Percentiles rank a stretch among this genome's conserved stretches.
Conservation (phyloP, 2,797 vertebrate genomes). For the Anabacerthia variegaticeps region DNA sequence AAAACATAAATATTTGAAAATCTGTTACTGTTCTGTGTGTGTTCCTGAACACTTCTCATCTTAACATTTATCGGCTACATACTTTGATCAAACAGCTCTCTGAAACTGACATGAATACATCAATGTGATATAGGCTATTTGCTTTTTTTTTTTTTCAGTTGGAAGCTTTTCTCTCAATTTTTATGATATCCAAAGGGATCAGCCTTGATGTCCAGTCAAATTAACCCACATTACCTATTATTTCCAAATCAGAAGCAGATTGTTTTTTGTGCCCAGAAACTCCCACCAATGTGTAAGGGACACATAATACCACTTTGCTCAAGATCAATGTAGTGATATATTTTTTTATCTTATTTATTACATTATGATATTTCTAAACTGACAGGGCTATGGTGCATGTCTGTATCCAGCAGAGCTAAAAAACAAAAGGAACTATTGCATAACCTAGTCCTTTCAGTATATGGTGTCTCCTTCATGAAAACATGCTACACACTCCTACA, state of each 20-base stretch:
- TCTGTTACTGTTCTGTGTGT: not conserved
- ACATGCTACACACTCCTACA: no score
- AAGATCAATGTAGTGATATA: not conserved
- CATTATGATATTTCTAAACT: not conserved
- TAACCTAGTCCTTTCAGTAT: not conserved
- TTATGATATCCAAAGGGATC: not conserved
- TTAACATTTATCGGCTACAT: constrained; percentile 37
- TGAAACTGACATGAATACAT: constrained; percentile 3
- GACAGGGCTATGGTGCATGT: not conserved
- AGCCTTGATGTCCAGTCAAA: not conserved
- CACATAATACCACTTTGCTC: not conserved
- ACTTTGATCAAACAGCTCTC: not conserved
- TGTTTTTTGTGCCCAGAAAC: not conserved
- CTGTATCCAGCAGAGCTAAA: not conserved
- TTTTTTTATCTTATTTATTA: not conserved
- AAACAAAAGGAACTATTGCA: not conserved
- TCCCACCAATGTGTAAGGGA: not conserved
- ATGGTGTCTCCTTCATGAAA: not conserved
- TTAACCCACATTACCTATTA: not conserved
- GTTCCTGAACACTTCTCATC: constrained; percentile 7
- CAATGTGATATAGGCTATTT: not conserved
- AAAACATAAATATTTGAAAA: constrained; percentile 67
- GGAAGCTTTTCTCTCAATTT: not conserved
- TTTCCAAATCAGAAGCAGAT: not conserved
- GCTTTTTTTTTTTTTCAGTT: constrained; percentile 23